Base-by-base conservation (phyloP, 2,888 invertebrate species). In the Leptura quadrifasciata region DNA sequence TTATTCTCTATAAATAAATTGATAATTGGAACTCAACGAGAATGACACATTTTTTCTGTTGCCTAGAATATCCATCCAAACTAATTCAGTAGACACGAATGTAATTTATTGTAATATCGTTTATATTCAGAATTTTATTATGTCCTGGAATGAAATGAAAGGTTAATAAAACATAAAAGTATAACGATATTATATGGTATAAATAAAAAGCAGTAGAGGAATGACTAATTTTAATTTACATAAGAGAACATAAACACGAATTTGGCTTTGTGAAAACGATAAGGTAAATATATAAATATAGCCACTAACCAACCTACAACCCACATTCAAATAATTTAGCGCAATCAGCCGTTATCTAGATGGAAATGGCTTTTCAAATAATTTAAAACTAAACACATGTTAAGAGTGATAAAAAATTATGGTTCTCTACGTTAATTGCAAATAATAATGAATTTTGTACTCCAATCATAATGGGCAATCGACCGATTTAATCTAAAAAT, bases 311-410 rank as follows among this genome's bases (percentile, higher is more conserved):
- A 47, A 47, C 47, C 47, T n/a, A 6, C 47, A 47, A 47, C 47
- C n/a, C 47, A 47, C n/a, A 15, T 15, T 15, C 15, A 39, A 39
- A 47, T n/a, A 15, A n/a, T n/a, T 47, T 4, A n/a, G 47, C n/a
- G n/a, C 47, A 47, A 47, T 47, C 47, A 47, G 47, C 47, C n/a
- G 47, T 47, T 47, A 47, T 47, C 47, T n/a, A 47, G 47, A 47
- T 47, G 2, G 47, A 47, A 47, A 47, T 6, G 5, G 15, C 47
- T 47, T 47, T 47, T 47, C 5, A 47, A 47, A 47, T 47, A 47
- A 47, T 47, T n/a, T 47, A 47, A 47, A 47, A 47, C 15, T n/a
- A 15, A 47, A 47, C 4, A 15, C 47, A 47, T n/a, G 5, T 3
- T 1, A 15, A 15, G 3, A 47, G 3, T n/a, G n/a, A 47, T 15